Evolutionary conservation across 2,113 vertebrate species (phyloP).

Genomic region (Crotalus helleri): DNA sequence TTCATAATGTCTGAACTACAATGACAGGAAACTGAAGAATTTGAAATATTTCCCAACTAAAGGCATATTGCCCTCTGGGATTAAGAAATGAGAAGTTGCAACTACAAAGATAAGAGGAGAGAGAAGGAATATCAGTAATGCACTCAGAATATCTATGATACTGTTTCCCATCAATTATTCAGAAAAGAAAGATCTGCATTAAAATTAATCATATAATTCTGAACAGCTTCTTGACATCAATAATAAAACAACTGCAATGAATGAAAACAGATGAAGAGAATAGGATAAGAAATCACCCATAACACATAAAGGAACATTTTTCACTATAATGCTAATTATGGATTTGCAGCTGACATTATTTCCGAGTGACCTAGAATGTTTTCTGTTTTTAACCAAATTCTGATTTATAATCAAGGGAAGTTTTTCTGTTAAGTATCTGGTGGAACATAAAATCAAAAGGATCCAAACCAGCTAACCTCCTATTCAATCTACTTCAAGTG

Average conservation of each 20-base stretch:
- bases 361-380: slow-evolving; percentile 40
- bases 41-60: slow-evolving; percentile 34
- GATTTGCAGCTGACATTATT: slow-evolving; percentile 15
- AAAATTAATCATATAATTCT: slow-evolving; percentile 71
- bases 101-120: slow-evolving; percentile 24
- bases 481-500: not conserved
- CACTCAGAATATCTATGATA: slow-evolving; percentile 54
- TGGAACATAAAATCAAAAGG: not conserved
- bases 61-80: slow-evolving; percentile 13
- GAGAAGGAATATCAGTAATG: slow-evolving; percentile 39
- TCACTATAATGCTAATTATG: slow-evolving; percentile 53
- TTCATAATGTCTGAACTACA: slow-evolving; percentile 35
- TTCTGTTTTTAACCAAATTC: slow-evolving; percentile 18
- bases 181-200: slow-evolving; percentile 65
- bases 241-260: slow-evolving; percentile 64
- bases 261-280: slow-evolving; percentile 64
- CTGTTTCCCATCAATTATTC: slow-evolving; percentile 72
- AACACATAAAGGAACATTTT: slow-evolving; percentile 46
- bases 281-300: slow-evolving; percentile 54
- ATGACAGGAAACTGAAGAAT: slow-evolving; percentile 34
- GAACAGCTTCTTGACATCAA: slow-evolving; percentile 70
- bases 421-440: not conserved
- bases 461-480: not conserved
- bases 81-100: slow-evolving; percentile 3
- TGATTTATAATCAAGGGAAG: not conserved